Conservation (phyloP, 2,797 vertebrate species). For the Rhabdophis nuchalis region DNA sequence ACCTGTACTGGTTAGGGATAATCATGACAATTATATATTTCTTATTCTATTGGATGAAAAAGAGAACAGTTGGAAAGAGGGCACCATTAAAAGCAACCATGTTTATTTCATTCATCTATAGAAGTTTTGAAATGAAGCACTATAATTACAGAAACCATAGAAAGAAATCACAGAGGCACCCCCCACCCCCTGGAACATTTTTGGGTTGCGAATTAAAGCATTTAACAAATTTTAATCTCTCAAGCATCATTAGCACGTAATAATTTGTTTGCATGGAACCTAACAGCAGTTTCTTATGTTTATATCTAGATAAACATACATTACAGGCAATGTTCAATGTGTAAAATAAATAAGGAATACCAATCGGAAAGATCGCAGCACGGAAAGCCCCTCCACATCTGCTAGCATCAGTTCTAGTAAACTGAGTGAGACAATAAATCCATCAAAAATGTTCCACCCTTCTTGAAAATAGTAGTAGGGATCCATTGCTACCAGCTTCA, state of each 20-base stretch:
- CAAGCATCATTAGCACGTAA: not conserved
- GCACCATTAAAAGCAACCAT: not conserved
- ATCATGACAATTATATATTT: not conserved
- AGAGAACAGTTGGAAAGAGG: not conserved
- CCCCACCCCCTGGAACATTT: not conserved
- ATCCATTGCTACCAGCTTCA: constrained; percentile 97
- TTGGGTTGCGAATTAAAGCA: not conserved
- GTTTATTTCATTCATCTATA: not conserved
- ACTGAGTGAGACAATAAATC: constrained; percentile 97
- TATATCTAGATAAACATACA: not conserved
- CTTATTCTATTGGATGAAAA: not conserved
- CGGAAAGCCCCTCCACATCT: constrained; percentile 94
- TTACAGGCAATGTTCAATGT: constrained; percentile 28
- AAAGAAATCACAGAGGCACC: not conserved
- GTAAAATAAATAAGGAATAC: constrained; percentile 70
- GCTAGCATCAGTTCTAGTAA: constrained; percentile 90
- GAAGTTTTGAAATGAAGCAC: not conserved
- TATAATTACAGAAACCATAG: not conserved
- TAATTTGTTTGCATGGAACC: not conserved
- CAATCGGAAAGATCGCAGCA: constrained; percentile 98
- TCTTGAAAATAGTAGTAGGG: constrained; percentile 99
- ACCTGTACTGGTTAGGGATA: not conserved
- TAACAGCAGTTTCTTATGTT: not conserved
- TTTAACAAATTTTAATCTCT: not conserved
- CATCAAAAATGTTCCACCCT: constrained; percentile 98